Evolutionary conservation across 2,797 vertebrate species (phyloP).

Genomic region (Chiroxiphia lanceolata): DNA sequence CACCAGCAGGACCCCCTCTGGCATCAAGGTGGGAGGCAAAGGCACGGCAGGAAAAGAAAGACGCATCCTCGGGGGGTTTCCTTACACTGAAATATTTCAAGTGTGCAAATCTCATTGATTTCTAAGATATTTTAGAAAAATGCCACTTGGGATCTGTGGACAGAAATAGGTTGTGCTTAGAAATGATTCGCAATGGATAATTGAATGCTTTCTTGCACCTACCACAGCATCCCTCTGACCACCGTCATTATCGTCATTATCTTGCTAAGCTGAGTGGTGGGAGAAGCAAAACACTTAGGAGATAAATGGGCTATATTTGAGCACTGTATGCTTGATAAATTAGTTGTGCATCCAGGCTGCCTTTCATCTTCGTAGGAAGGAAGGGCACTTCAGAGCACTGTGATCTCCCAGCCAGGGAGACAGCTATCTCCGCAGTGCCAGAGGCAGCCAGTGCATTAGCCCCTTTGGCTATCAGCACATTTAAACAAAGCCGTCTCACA

Average conservation of each 20-base stretch:
- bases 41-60: background rate
- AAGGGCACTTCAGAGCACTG: background rate
- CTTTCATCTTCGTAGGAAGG: constrained; percentile 46
- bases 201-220: background rate
- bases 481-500: constrained; percentile 15
- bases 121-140: background rate
- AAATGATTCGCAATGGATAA: background rate
- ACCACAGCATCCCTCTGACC: background rate
- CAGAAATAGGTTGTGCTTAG: background rate
- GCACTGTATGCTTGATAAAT: constrained; percentile 4
- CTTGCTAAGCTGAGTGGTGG: constrained; percentile 23
- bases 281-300: constrained; percentile 13
- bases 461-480: background rate
- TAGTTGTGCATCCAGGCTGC: background rate
- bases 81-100: background rate
- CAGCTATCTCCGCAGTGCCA: background rate
- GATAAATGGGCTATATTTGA: constrained; percentile 39
- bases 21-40: background rate
- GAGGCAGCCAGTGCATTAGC: constrained; percentile 2
- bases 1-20: background rate
- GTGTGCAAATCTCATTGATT: background rate
- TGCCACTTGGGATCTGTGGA: background rate
- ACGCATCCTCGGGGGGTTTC: background rate
- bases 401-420: constrained; percentile 31
- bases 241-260: background rate